A percentile compares a stretch with the other conserved stretches of the same genome.
phyloP scores from a whole-genome alignment of 2,797 vertebrate genomes.

The Hypotaenidia okinawae region DNA sequence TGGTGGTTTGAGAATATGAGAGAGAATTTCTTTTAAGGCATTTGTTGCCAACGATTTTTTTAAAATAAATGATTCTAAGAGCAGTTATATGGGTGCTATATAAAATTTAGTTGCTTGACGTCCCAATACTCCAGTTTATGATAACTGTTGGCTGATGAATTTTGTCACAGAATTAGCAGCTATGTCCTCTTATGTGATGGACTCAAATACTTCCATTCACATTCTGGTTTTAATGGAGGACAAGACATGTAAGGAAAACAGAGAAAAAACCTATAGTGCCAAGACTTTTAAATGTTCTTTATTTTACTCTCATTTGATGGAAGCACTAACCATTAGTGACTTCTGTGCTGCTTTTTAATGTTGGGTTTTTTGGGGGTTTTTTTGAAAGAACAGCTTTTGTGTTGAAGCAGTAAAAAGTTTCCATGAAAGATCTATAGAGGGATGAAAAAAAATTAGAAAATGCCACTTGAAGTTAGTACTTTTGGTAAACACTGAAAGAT shows the following conservation, averaged over 20 bases:
- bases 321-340: not conserved
- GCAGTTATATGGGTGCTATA: not conserved
- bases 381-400: not conserved
- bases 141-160: not conserved
- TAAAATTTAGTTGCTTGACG: not conserved
- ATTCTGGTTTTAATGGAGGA: not conserved
- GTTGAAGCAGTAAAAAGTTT: not conserved
- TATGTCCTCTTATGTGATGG: not conserved
- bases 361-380: not conserved
- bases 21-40: not conserved
- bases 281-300: not conserved
- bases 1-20: not conserved
- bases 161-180: not conserved
- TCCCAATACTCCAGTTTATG: not conserved
- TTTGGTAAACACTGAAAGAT: not conserved
- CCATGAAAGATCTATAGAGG: not conserved
- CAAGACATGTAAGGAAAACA: not conserved
- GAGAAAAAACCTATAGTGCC: not conserved
- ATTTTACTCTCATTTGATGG: not conserved
- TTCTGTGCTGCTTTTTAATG: slow-evolving; percentile 1
- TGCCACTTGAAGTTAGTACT: not conserved
- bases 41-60: not conserved
- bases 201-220: not conserved
- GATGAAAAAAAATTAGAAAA: not conserved
- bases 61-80: not conserved